Evolutionary conservation across 2,888 invertebrate genomes (phyloP), one percentile per base, ranked within the genome.

Genomic region (Hylaea fasciaria): DNA sequence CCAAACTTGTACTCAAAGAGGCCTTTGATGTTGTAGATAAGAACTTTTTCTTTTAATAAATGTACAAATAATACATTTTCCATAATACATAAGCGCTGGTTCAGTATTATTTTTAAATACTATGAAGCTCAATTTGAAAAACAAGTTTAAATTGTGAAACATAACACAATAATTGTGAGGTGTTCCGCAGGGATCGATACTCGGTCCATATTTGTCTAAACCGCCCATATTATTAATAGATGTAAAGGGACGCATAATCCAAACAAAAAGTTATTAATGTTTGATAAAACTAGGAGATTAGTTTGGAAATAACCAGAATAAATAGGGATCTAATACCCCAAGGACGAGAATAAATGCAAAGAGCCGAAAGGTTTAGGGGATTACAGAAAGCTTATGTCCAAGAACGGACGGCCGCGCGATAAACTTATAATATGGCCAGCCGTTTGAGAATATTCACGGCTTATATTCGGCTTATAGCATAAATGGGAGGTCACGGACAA

Each of bases 301-400:
- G 46, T 65, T 61, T 52, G 41, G 48, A 35, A 48, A 64, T 56
- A 56, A 45, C 40, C 58, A 48, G 43, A 58, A 57, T 64, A 64
- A 68, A 66, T 59, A 52, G 56, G 50, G 46, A 56, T 57, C 59
- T 64, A 58, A 62, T 50, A 43, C 54, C 53, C 50, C 16, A 57
- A 66, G 64, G 64, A 58, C 67, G 64, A 56, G 52, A 59, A 69
- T 69, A 68, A 72, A 70, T 69, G 64, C 69, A 68, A 68, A 66
- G 64, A 66, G 61, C 65, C 64, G 65, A 69, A 68, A 67, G 68
- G 69, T 66, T 72, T 70, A 69, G 56, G 16, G 63, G 71, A 70
- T 74, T 74, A 74, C 70, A 55, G 11, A 49, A 13, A 37, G 71
- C 72, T 74, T 72, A 72, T 65, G 69, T 70, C 67, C 65, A 69